A percentile compares a stretch with the other conserved stretches of the same genome.
phyloP scores from a whole-genome alignment of 2,888 invertebrate species.

The Synergus itoensis region DNA sequence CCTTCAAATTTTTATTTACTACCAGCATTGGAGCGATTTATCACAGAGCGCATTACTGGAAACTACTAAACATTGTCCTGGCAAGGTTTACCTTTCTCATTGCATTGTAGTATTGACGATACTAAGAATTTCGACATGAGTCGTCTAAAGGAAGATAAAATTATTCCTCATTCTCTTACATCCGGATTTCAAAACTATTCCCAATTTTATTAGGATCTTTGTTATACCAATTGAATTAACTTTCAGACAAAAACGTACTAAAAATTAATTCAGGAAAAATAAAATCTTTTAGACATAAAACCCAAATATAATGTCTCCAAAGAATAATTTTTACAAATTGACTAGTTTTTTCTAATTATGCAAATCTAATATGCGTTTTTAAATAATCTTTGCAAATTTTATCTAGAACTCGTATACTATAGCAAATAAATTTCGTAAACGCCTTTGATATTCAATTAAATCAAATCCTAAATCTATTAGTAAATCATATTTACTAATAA shows the following conservation, averaged over 20 bases:
- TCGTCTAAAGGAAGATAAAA: neutral
- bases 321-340: neutral
- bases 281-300: neutral
- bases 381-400: neutral
- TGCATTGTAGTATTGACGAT: neutral
- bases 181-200: neutral
- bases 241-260: neutral
- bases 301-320: neutral
- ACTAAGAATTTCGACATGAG: neutral
- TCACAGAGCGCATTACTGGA: constrained; percentile 37
- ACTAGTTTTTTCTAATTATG: constrained; percentile 4
- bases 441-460: neutral
- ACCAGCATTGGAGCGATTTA: constrained; percentile 1
- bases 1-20: neutral
- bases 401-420: neutral
- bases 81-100: constrained; percentile 2
- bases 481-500: neutral
- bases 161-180: neutral
- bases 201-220: no score
- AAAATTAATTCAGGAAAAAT: neutral
- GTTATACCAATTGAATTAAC: neutral
- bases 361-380: neutral
- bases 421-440: neutral
- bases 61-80: constrained; percentile 17
- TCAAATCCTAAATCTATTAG: neutral